Conservation (phyloP, 1,140 invertebrate species). For the Psix sp. region DNA sequence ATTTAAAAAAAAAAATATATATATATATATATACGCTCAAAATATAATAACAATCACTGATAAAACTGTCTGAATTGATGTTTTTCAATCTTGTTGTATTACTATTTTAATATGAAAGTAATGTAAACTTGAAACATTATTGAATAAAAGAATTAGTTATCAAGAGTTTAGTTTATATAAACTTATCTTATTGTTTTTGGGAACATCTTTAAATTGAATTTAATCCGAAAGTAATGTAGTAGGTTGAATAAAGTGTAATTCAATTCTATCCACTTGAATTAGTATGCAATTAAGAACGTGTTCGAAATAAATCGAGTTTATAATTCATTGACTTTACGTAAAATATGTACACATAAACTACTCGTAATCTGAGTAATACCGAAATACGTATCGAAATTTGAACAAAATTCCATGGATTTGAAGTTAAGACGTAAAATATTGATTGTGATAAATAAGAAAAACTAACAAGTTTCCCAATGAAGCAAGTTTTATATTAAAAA, state of each 20-base stretch:
- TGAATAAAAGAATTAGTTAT: slow-evolving; percentile 4
- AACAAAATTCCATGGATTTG: too few relatives aligned
- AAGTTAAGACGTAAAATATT: too few relatives aligned
- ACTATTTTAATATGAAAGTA: background rate
- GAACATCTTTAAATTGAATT: slow-evolving; percentile 3
- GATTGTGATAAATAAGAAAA: too few relatives aligned
- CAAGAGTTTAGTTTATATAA: slow-evolving; percentile 1
- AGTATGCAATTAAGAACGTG: background rate
- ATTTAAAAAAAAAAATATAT: too few relatives aligned
- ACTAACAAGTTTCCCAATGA: too few relatives aligned
- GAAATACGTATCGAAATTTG: too few relatives aligned
- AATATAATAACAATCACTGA: too few relatives aligned
- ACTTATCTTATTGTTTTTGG: slow-evolving; percentile 3
- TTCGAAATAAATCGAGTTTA: slow-evolving; percentile 1
- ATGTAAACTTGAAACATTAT: background rate
- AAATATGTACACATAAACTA: background rate
- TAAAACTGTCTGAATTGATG: background rate
- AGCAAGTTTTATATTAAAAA: background rate
- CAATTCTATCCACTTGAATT: slow-evolving; percentile 4
- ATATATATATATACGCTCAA: too few relatives aligned
- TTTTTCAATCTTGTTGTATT: background rate
- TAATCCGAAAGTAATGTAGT: slow-evolving; percentile 5
- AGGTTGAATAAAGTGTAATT: background rate
- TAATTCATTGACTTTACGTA: slow-evolving; percentile 1
- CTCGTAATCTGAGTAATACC: background rate